Evolutionary conservation across 2,797 vertebrate species (phyloP).

Genomic region (Buceros bicornis): DNA sequence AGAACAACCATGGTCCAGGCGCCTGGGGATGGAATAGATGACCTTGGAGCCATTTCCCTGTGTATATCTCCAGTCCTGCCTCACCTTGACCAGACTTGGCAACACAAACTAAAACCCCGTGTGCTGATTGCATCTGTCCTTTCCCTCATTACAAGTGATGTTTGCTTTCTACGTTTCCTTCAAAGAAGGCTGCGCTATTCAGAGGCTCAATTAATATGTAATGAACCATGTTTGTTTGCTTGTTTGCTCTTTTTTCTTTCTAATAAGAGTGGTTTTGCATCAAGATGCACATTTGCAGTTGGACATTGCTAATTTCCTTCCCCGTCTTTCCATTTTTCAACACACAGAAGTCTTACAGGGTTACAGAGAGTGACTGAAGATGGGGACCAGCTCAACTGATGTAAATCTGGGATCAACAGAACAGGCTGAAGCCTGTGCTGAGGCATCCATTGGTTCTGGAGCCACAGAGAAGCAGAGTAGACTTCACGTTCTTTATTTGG

Average conservation of each 20-base stretch:
- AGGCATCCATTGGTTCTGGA: background rate
- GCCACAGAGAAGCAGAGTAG: background rate
- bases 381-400: too few species aligned
- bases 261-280: background rate
- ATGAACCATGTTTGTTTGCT: background rate
- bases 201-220: background rate
- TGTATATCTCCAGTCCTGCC: background rate
- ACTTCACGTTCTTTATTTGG: background rate
- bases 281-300: background rate
- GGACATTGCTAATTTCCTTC: background rate
- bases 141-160: background rate
- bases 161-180: background rate
- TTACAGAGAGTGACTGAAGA: background rate
- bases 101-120: background rate
- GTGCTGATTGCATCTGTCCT: background rate
- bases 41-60: background rate
- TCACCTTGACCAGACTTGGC: background rate
- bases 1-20: background rate
- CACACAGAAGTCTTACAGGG: background rate
- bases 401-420: background rate
- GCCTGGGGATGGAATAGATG: background rate
- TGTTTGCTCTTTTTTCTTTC: background rate
- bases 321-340: background rate
- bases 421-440: background rate
- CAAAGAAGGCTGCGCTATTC: accelerated